Base-by-base conservation (phyloP, 2,888 invertebrate genomes). In the Cynaeus angustus region DNA sequence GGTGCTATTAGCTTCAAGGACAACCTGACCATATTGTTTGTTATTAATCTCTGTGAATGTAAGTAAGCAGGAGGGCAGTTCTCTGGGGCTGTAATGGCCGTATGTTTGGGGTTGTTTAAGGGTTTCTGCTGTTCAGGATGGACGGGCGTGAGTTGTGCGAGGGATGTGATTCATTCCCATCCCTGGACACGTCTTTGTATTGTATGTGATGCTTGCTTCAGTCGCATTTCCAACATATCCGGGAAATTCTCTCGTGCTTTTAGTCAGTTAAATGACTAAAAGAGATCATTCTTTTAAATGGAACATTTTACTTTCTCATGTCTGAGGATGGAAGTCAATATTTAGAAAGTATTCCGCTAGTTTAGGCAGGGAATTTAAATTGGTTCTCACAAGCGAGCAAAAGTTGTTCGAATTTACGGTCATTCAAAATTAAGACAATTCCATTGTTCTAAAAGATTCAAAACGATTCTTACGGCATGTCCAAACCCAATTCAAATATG, bases 131-230 rank as follows among this genome's bases (percentile, higher is more conserved):
- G 72, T 73, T 75, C 73, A 69, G 73, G 71, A 73, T 64, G 72
- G 72, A 68, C 74, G 73, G 74, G 74, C 75, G 76, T 74, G 77
- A 74, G 72, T 58, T 66, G 72, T 72, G 64, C 45, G 66, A 70
- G 75, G 73, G 70, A 70, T 71, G 76, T 76, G 77, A 78, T 78
- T 76, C 78, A 78, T 77, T 75, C 76, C 70, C 74, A 70, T 75
- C 71, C 70, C 73, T 68, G 72, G 65, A 72, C 75, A 74, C 73
- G 73, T 74, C 28, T 12, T 10, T 3, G 28, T 26, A 28, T 10
- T 26, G 28, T 26, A 28, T 50, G 48, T 28, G 26, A 50, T 50
- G 28, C 10, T 50, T 26, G 10, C 7, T 16, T 28, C 48, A 8
- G 16, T 16, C 46, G 46, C 14, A 13, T 46, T 46, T 46, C 8